Evolutionary conservation across 2,113 vertebrate species (phyloP).

Genomic region (Perca fluviatilis): DNA sequence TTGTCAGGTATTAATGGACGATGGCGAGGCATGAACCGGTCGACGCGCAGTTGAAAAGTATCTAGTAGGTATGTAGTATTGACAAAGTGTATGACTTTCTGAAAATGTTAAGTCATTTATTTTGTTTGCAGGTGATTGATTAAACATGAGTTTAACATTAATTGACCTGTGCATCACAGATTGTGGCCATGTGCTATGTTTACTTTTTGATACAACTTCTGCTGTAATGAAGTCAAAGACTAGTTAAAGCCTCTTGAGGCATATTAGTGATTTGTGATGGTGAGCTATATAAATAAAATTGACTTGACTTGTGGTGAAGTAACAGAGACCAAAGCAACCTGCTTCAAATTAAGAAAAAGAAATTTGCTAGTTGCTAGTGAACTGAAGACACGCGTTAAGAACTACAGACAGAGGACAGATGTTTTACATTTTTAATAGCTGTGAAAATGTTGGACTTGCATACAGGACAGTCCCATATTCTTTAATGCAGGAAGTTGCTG

Average conservation of each 20-base stretch:
- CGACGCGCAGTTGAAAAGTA: too few species aligned
- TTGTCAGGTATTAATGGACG: too few species aligned
- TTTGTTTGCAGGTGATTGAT: too few species aligned
- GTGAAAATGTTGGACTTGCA: background rate
- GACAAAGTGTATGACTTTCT: too few species aligned
- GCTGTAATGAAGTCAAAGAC: too few species aligned
- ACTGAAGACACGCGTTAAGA: background rate
- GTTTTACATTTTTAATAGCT: background rate
- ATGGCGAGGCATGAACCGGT: too few species aligned
- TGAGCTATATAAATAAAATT: background rate
- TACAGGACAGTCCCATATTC: background rate
- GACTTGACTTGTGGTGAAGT: background rate
- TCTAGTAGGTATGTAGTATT: too few species aligned
- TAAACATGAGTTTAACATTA: too few species aligned
- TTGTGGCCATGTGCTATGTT: too few species aligned
- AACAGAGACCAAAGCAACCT: background rate
- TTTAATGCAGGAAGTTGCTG: background rate
- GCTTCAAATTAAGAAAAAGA: background rate
- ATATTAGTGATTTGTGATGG: background rate
- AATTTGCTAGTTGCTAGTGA: background rate
- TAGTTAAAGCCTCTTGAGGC: background rate
- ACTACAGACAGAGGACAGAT: background rate
- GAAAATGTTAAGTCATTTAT: too few species aligned
- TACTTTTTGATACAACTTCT: too few species aligned
- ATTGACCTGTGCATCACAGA: too few species aligned